Conservation (phyloP, 2,888 invertebrate genomes). For the Leucania comma region DNA sequence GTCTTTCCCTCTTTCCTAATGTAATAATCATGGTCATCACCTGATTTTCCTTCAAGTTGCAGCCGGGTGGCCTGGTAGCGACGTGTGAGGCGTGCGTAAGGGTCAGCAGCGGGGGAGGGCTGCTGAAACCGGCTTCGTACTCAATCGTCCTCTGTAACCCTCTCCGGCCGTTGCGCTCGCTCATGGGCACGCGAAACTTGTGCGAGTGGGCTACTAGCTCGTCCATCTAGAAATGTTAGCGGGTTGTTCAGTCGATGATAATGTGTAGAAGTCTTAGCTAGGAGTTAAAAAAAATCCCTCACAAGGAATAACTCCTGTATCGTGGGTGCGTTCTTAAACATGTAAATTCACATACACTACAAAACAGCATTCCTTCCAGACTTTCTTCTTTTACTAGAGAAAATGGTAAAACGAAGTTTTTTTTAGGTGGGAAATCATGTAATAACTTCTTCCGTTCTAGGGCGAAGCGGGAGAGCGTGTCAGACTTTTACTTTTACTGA, state of each 20-base stretch:
- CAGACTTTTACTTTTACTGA: too few relatives aligned
- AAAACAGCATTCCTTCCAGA: neutral
- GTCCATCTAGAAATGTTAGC: slow-evolving; percentile 78
- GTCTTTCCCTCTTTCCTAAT: too few relatives aligned
- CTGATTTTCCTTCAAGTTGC: slow-evolving; percentile 79
- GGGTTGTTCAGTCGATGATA: slow-evolving; percentile 1
- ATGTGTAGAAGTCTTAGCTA: neutral
- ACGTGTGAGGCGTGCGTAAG: slow-evolving; percentile 85
- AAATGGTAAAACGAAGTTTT: too few relatives aligned
- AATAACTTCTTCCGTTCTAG: too few relatives aligned
- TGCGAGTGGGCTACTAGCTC: slow-evolving; percentile 85
- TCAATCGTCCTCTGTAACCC: slow-evolving; percentile 77
- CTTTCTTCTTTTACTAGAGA: neutral
- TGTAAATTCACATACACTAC: too few relatives aligned
- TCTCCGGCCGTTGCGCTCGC: slow-evolving; percentile 80
- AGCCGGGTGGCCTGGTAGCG: slow-evolving; percentile 84
- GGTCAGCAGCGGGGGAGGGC: slow-evolving; percentile 80
- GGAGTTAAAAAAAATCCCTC: too few relatives aligned
- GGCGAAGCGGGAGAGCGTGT: too few relatives aligned
- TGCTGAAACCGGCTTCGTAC: slow-evolving; percentile 72
- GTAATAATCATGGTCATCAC: slow-evolving; percentile 45
- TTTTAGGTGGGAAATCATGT: too few relatives aligned
- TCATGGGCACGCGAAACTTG: slow-evolving; percentile 83
- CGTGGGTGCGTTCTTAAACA: too few relatives aligned
- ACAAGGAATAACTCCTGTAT: too few relatives aligned